Evolutionary conservation across 1,140 invertebrate genomes (phyloP), one percentile per base, ranked within the genome.

Genomic region (Brachionus calyciflorus): DNA sequence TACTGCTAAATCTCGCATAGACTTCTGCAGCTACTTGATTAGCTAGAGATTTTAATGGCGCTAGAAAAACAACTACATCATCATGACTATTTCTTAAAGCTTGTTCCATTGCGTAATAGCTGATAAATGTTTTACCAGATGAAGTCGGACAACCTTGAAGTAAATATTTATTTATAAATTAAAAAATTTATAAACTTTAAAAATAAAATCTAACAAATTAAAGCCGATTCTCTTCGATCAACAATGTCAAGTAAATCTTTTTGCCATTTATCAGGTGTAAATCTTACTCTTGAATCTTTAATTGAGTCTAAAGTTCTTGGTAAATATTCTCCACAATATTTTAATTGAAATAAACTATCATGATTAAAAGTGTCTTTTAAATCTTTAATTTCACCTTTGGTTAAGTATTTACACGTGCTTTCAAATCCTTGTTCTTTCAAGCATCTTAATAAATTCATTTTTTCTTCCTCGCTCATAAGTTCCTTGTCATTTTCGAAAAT

Each of bases 101-200:
- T 44, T 41, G 17, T 65, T 65, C 60, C 60, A 68, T 68, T 1
- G 40, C 60, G 14, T 68, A 68, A 46, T 68, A 68, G 6, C 37
- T 44, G 3, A 44, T 44, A 19, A 44, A 68, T 5, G 60, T 68
- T 44, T 68, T 68, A 21, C 60, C 60, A n/a, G 60, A 68, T n/a
- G 60, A 41, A 3, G 60, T 68, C 10, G 60, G 60, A 33, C 55
- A 60, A 17, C 55, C 55, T 60, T 60, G 19, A 33, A 33, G 5
- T n/a, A 60, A 60, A n/a, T 30, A n/a, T n/a, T n/a, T n/a, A n/a
- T n/a, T n/a, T n/a, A n/a, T 33, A 17, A 33, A 33, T 9, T 17
- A 60, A 26, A 33, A 19, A 33, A 37, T 55, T 55, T 55, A 26
- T 14, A 60, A 60, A 7, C 33, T 30, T 17, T 9, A 37, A 37